phyloP scores from a whole-genome alignment of 2,113 vertebrate species.

The Entomyzon cyanotis region DNA sequence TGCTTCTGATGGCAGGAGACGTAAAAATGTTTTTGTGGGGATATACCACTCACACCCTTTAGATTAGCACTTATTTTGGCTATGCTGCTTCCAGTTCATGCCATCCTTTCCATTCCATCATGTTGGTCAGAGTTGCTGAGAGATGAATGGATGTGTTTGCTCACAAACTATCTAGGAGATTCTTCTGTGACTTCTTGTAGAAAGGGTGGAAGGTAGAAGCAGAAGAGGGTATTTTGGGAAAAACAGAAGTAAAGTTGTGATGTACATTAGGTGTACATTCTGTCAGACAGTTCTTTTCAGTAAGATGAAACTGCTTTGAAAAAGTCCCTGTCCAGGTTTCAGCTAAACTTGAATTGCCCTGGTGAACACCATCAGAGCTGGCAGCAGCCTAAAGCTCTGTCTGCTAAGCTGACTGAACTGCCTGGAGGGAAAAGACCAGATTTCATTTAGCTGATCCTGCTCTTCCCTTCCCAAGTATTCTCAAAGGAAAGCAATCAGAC shows the following conservation, averaged over 20 bases:
- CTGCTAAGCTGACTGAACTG: neutral
- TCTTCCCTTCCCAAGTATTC: neutral
- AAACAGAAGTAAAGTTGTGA: neutral
- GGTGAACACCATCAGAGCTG: neutral
- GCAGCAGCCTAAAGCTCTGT: neutral
- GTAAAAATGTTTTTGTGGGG: neutral
- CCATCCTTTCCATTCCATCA: neutral
- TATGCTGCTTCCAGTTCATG: neutral
- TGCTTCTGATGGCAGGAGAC: neutral
- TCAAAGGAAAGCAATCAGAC: neutral
- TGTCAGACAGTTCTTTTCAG: neutral
- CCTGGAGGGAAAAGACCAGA: neutral
- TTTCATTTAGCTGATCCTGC: neutral
- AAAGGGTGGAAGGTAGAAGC: neutral
- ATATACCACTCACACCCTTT: neutral
- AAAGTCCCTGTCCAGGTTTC: neutral
- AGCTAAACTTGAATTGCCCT: neutral
- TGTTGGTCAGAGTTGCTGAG: neutral
- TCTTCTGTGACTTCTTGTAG: neutral
- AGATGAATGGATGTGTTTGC: neutral
- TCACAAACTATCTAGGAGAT: neutral
- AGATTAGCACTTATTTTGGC: neutral
- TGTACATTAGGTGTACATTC: neutral
- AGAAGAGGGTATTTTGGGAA: neutral
- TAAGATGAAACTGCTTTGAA: neutral